A percentile compares a stretch with the other conserved stretches of the same genome.
Conservation (phyloP, 1,140 invertebrate species). For the Aphelenchoides fujianensis region DNA sequence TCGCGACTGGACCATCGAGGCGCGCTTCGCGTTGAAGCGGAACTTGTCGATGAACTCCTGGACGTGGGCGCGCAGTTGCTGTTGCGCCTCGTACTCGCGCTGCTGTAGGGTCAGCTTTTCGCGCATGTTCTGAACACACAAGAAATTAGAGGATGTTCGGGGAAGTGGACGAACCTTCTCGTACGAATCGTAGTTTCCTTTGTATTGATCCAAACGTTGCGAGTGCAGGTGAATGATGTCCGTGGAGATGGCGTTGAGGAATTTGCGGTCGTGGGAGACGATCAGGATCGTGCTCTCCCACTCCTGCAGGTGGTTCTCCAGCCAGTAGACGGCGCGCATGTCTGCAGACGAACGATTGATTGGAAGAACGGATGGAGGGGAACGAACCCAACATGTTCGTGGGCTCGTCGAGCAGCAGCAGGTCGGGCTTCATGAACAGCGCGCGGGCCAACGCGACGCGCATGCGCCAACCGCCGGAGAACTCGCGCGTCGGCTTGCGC, state of each 20-base stretch:
- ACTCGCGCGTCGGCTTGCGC: conserved; percentile 75
- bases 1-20: conserved; percentile 94
- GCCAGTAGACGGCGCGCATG: conserved; percentile 98
- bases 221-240: conserved; percentile 91
- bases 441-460: conserved; percentile 88
- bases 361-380: background rate
- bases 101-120: conserved; percentile 94
- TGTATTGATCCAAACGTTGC: conserved; percentile 80
- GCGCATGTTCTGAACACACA: conserved; percentile 77
- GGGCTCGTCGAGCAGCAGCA: conserved; percentile 78
- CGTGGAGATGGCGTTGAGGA: conserved; percentile 91
- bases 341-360: conserved; percentile 66
- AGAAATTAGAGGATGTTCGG: conserved; percentile 5
- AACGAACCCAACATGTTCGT: conserved; percentile 82
- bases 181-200: conserved; percentile 89
- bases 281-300: conserved; percentile 94
- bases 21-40: conserved; percentile 96
- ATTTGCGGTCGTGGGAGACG: conserved; percentile 96
- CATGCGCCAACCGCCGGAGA: conserved; percentile 99
- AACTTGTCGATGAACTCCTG: conserved; percentile 86
- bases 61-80: conserved; percentile 87
- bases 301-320: conserved; percentile 79
- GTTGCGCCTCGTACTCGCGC: conserved; percentile 93
- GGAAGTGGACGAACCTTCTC: conserved; percentile 56
- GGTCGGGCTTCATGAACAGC: conserved; percentile 76